Conservation (phyloP, 2,888 invertebrate species). For the Zaprionus bogoriensis region DNA sequence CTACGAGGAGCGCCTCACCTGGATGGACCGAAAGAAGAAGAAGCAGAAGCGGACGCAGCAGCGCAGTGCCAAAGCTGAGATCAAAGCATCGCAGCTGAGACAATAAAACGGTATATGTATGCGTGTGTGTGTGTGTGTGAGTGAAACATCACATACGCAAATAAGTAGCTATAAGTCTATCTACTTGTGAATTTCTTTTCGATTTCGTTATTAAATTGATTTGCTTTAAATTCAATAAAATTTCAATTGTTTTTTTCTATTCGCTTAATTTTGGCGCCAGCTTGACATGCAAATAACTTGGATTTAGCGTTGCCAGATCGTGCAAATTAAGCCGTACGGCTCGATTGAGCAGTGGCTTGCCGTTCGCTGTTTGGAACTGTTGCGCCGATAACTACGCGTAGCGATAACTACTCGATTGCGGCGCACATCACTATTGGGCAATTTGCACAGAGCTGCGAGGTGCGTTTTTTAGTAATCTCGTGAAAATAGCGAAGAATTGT, state of each 20-base stretch:
- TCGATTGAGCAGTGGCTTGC: constrained; percentile 1
- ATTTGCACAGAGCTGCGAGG: constrained; percentile 38
- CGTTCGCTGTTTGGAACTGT: background rate
- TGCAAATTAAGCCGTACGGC: background rate
- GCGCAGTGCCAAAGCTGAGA: too few species aligned
- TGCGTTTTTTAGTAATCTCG: constrained; percentile 50
- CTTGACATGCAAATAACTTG: background rate
- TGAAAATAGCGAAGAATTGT: constrained; percentile 38
- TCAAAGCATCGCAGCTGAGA: background rate
- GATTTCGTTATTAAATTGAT: too few species aligned
- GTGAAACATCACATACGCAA: background rate
- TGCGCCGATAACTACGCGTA: background rate
- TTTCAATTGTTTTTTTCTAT: background rate
- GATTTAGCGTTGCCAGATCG: constrained; percentile 24
- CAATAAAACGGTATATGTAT: background rate
- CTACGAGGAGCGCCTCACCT: constrained; percentile 95
- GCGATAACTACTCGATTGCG: background rate
- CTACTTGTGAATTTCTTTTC: too few species aligned
- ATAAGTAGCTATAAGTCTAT: too few species aligned
- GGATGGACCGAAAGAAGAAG: constrained; percentile 85
- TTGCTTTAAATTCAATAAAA: background rate
- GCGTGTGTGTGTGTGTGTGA: background rate
- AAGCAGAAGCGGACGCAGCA: background rate
- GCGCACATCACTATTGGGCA: constrained; percentile 26
- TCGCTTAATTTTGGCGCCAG: constrained; percentile 15